Conservation (phyloP, 2,797 vertebrate genomes). For the Tiaroga cobitis region DNA sequence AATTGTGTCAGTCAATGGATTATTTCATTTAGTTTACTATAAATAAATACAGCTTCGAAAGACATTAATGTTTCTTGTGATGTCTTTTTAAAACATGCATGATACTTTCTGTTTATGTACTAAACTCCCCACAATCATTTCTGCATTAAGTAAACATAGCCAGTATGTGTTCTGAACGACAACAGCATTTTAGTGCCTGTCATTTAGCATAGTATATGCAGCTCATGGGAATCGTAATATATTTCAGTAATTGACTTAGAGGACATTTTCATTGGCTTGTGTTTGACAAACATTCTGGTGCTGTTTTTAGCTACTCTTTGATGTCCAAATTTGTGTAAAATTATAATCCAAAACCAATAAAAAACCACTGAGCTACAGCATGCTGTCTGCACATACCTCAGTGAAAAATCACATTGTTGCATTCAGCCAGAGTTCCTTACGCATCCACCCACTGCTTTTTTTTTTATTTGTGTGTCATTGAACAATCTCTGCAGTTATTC, state of each 20-base stretch:
- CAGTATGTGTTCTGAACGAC: neutral
- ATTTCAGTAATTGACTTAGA: neutral
- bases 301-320: neutral
- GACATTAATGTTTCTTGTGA: neutral
- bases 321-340: neutral
- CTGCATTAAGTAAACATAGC: neutral
- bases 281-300: neutral
- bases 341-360: neutral
- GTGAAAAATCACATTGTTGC: neutral
- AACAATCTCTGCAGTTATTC: slow-evolving; percentile 28
- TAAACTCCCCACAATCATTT: neutral
- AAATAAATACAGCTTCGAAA: neutral
- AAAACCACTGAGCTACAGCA: neutral
- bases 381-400: neutral
- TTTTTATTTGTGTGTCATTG: slow-evolving; percentile 12
- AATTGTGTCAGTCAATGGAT: neutral
- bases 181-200: neutral
- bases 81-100: neutral
- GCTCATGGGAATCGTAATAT: too few species aligned
- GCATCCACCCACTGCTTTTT: neutral
- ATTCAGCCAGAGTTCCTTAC: neutral
- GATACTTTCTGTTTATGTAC: neutral
- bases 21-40: neutral
- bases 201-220: neutral
- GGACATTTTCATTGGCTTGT: neutral